phyloP scores from a whole-genome alignment of 1,140 invertebrate genomes.

The Octopus sinensis region DNA sequence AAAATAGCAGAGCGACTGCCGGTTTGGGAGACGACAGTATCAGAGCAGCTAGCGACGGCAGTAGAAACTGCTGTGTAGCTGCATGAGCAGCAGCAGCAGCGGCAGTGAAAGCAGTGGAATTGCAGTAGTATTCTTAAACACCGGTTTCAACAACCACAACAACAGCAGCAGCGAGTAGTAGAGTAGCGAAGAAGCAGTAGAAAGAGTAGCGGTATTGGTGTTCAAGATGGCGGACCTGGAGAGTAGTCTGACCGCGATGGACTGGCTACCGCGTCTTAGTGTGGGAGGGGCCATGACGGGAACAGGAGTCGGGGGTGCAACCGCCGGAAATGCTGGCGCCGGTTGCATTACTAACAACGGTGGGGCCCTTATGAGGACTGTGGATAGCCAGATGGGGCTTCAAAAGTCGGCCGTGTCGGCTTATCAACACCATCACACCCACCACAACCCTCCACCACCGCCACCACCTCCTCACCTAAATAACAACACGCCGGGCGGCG shows the following conservation, averaged over 20 bases:
- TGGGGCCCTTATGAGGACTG: conserved; percentile 16
- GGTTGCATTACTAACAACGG: background rate
- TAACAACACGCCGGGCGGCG: background rate
- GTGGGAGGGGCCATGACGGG: conserved; percentile 54
- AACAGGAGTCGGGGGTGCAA: conserved; percentile 23
- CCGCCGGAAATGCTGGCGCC: conserved; percentile 15
- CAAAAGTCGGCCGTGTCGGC: conserved; percentile 46
- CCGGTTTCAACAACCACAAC: background rate
- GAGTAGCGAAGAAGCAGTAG: background rate
- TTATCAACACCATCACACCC: conserved; percentile 40
- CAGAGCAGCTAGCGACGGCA: background rate
- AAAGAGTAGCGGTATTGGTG: conserved; percentile 22
- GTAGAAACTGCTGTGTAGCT: background rate
- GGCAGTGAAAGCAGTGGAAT: background rate
- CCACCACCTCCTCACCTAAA: background rate
- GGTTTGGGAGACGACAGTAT: background rate
- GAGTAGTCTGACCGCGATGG: conserved; percentile 62
- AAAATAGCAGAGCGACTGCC: background rate
- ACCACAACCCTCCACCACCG: conserved; percentile 21
- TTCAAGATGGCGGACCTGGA: conserved; percentile 59
- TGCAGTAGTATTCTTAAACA: background rate
- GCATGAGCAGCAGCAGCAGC: background rate
- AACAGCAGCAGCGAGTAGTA: background rate
- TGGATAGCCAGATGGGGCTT: conserved; percentile 30
- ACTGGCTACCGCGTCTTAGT: conserved; percentile 62